Conservation (phyloP, 2,888 invertebrate genomes). For the Zaprionus bogoriensis region DNA sequence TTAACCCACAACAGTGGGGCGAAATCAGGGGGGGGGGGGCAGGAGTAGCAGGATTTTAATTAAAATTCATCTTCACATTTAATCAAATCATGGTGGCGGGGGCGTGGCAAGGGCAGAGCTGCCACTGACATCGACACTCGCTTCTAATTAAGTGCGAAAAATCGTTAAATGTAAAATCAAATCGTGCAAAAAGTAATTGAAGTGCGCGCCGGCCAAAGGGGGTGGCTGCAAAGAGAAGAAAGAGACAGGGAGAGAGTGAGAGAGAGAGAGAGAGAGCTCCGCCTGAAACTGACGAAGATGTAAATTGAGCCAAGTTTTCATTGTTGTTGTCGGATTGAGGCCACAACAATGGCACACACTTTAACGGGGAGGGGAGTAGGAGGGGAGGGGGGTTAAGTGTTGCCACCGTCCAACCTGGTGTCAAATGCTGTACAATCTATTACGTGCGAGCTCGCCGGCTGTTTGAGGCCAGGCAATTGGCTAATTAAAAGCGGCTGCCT, state of each 20-base stretch:
- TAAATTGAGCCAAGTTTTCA: conserved; percentile 57
- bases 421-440: conserved; percentile 74
- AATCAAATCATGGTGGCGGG: conserved; percentile 80
- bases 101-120: conserved; percentile 24
- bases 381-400: conserved; percentile 35
- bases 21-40: background rate
- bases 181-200: conserved; percentile 81
- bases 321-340: conserved; percentile 60
- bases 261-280: no score
- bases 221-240: no score
- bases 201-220: conserved; percentile 18
- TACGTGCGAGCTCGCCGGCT: conserved; percentile 48
- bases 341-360: conserved; percentile 53
- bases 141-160: conserved; percentile 83
- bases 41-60: conserved; percentile 79
- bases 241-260: no score
- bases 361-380: conserved; percentile 20
- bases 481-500: conserved; percentile 53
- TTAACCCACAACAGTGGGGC: conserved; percentile 18
- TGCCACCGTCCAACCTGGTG: conserved; percentile 43
- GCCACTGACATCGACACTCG: conserved; percentile 75
- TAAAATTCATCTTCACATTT: conserved; percentile 83
- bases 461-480: conserved; percentile 49
- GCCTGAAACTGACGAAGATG: conserved; percentile 50
- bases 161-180: conserved; percentile 83